Conservation (phyloP, 2,113 vertebrate genomes). For the Thryonomys swinderianus region DNA sequence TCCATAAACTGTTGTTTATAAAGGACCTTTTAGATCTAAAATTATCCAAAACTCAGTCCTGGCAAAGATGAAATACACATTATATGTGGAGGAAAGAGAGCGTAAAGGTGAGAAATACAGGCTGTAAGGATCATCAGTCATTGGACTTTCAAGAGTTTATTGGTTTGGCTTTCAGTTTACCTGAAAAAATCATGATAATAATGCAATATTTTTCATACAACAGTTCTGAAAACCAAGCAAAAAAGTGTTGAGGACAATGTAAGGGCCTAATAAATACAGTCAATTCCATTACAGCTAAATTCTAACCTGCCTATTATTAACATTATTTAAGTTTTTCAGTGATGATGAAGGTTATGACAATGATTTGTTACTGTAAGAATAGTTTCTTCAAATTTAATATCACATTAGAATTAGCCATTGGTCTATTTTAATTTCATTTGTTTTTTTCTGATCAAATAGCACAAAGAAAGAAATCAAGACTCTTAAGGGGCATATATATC, state of each 20-base stretch:
- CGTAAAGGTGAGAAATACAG: neutral
- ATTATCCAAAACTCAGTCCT: neutral
- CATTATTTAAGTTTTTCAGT: neutral
- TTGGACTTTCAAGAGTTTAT: neutral
- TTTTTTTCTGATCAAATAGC: neutral
- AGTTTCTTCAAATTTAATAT: neutral
- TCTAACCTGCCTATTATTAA: neutral
- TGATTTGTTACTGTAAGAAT: neutral
- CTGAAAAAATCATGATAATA: neutral
- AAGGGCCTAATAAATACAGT: neutral
- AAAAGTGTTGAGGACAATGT: neutral
- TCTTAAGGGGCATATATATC: neutral
- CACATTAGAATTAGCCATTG: neutral
- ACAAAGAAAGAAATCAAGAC: neutral
- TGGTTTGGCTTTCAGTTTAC: neutral
- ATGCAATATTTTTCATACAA: neutral
- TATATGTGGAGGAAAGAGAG: neutral
- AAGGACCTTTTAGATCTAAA: neutral
- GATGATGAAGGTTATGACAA: neutral
- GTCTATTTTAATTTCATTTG: neutral
- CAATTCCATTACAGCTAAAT: neutral
- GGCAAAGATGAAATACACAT: neutral
- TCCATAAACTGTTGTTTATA: neutral
- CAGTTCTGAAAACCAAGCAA: neutral
- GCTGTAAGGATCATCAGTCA: neutral